Conservation (phyloP, 2,888 invertebrate genomes). For the Xylota sylvarum region DNA sequence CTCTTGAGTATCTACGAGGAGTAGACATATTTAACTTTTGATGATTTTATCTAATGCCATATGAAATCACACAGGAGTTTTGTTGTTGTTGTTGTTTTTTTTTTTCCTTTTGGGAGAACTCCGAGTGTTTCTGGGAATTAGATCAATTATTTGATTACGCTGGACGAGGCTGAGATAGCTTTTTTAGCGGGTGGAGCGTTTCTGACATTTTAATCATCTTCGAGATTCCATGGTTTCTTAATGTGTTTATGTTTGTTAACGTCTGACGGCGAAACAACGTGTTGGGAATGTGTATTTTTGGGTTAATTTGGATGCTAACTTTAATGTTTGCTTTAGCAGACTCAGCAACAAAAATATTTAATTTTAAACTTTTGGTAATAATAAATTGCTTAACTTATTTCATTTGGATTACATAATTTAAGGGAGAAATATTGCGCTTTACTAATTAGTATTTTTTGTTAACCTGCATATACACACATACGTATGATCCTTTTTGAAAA, state of each 20-base stretch:
- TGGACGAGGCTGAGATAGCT: background rate
- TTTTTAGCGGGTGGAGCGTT: background rate
- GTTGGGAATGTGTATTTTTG: constrained; percentile 6
- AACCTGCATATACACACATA: too few relatives aligned
- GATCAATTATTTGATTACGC: constrained; percentile 75
- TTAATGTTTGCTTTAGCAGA: background rate
- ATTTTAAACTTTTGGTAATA: too few relatives aligned
- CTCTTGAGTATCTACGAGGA: constrained; percentile 21
- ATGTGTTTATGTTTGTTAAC: background rate
- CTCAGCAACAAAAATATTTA: background rate
- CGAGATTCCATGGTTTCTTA: constrained; percentile 12
- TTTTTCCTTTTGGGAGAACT: constrained; percentile 32
- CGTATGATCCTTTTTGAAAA: too few relatives aligned
- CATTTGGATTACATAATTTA: too few relatives aligned
- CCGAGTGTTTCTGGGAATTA: constrained; percentile 47
- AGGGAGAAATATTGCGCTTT: too few relatives aligned
- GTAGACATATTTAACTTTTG: constrained; percentile 65
- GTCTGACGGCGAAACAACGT: background rate
- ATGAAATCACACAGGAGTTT: constrained; percentile 24
- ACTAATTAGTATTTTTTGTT: too few relatives aligned
- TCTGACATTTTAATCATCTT: constrained; percentile 55
- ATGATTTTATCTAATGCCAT: constrained; percentile 55
- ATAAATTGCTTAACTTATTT: too few relatives aligned
- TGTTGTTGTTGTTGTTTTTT: constrained; percentile 35
- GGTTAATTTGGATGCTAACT: background rate